A percentile compares a stretch with the other conserved stretches of the same genome.
Conservation (phyloP, 2,888 invertebrate species). For the Sminthurinus aureus region DNA sequence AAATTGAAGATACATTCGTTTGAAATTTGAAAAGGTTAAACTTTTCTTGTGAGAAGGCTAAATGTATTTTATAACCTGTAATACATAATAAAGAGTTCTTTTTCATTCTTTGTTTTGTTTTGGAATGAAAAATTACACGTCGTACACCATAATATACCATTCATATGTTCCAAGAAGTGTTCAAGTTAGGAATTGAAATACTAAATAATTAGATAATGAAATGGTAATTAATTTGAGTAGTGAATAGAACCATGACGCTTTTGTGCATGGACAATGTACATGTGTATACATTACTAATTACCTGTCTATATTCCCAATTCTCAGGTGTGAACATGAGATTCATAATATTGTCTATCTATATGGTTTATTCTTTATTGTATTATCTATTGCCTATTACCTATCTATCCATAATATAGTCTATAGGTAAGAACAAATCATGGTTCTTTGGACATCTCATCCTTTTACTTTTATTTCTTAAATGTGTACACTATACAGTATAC, state of each 20-base stretch:
- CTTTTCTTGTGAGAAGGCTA: no score
- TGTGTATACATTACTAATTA: slow-evolving; percentile 19
- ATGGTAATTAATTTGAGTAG: slow-evolving; percentile 17
- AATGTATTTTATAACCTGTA: no score
- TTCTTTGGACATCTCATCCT: slow-evolving; percentile 3
- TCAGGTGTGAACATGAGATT: slow-evolving; percentile 33
- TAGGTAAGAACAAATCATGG: neutral
- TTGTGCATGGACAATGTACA: slow-evolving; percentile 1
- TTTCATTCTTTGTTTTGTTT: no score
- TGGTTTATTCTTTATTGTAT: neutral
- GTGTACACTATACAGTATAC: neutral
- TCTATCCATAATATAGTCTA: neutral
- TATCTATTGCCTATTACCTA: no score
- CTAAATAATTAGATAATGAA: no score
- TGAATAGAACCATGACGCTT: neutral
- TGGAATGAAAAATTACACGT: no score
- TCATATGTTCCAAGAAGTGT: no score
- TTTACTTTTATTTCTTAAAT: neutral
- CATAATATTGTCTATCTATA: neutral
- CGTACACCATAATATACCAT: no score
- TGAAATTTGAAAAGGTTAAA: no score
- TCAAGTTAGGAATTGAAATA: no score
- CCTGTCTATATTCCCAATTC: slow-evolving; percentile 14
- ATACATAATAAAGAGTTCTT: no score
- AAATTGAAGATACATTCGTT: no score